Evolutionary conservation across 2,888 invertebrate genomes (phyloP), one percentile per base, ranked within the genome.

Genomic region (Cataglyphis livida): DNA sequence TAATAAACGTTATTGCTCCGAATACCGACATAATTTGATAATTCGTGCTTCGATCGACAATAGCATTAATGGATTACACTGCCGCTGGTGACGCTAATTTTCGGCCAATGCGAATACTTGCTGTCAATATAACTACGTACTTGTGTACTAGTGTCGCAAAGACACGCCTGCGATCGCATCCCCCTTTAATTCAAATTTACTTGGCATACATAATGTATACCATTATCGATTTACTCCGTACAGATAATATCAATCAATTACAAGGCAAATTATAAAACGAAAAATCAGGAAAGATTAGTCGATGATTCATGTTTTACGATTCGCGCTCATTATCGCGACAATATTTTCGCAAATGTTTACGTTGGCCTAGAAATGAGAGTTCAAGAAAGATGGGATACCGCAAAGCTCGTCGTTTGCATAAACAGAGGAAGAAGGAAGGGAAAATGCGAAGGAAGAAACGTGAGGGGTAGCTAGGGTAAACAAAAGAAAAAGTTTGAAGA

Each of bases 61-160:
- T 89, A 83, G 65, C 81, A 61, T 82, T 89, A 89, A 87, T 86
- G 89, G 88, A 85, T 89, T 89, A 82, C 78, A 84, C 70, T 61
- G 68, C 28, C 64, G 68, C 35, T 57, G 68, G 75, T 64, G 71
- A 83, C 74, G 81, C 74, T 82, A 85, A 85, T 87, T 88, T 81
- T 71, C 62, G 41, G n/a, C 25, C 62, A 12, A 71, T 12, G 48
- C 18, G 28, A 57, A 70, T 62, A 64, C 65, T 75, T 38, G 65
- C 51, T 18, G 51, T 18, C 75, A 44, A 64, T 21, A 32, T 64
- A 51, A 64, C 48, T 10, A 51, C 18, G 44, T 35, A 44, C 21
- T 48, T 48, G 7, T 15, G 4, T 51, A 51, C 18, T 51, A 51
- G 7, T 18, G 18, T 57, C 32, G n/a, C 28, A 21, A 41, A 44